Base-by-base conservation (phyloP, 2,113 vertebrate genomes). In the Petrocephalus microphthalmus region DNA sequence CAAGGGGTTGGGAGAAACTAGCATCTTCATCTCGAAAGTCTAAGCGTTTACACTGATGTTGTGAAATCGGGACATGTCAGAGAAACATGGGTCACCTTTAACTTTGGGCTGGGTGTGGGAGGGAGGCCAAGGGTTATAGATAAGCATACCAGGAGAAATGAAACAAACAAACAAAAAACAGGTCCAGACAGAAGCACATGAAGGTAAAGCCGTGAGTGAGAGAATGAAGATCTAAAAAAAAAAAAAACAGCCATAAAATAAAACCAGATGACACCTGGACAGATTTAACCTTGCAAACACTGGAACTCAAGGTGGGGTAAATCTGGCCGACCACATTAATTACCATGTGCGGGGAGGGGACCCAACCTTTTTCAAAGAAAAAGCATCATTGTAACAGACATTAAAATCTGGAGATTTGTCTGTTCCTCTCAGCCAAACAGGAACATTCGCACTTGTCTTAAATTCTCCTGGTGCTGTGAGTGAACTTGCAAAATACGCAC, bases 251-350 rank as follows among this genome's bases (percentile, higher is more conserved):
- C 20, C 45, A 56, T 17, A 74, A 13, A 88, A 20, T 60, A 84
- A 81, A 17, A 87, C 25, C 25, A 37, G 47, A 52, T 52, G 67
- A 56, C 67, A 37, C 25, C 25, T 87, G 86, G 37, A 42, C 60
- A 87, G 22, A 7, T 84, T 53, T 13, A 74, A 86, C 86, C 47
- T 52, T 87, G 89, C 78, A 85, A 57, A 89, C 89, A 90, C 49
- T 91, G 89, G 89, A 90, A 91, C 90, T 87, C 84, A 92, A 92
- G 89, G 83, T 89, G 88, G 71, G 71, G 90, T 92, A 91, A 92
- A 93, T 93, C 92, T 92, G 91, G 90, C 92, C 88, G 54, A 87
- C 19, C 71, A 56, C 71, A 53, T 60, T 85, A n/a, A 57, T 22
- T 47, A 60, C 53, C 10, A 60, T 54, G 22, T 47, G 22, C 11